These are phyloP conservation scores for Diabrotica virgifera DNA, from an alignment of 1,140 invertebrate species.

Conservation along the genomic window DNA sequence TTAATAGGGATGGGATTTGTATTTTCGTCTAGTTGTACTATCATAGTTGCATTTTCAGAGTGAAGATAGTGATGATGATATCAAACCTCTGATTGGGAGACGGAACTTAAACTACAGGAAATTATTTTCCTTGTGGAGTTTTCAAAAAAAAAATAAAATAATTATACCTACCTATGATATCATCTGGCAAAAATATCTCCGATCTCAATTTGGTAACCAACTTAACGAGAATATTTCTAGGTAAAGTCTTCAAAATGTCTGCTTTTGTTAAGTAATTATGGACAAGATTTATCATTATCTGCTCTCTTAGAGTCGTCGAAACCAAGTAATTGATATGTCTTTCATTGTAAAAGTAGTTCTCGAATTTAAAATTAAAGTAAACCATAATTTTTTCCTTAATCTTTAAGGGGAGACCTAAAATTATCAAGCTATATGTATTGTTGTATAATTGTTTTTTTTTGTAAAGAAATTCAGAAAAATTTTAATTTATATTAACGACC, in stretches of 20 bases:
- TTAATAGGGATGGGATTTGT: too few species aligned
- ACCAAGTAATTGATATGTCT: neutral
- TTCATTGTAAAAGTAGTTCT: neutral
- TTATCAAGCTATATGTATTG: too few species aligned
- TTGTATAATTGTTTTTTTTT: too few species aligned
- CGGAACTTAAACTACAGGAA: too few species aligned
- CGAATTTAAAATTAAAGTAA: neutral
- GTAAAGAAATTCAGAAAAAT: too few species aligned
- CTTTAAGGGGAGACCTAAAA: neutral
- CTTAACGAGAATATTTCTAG: slow-evolving; percentile 27
- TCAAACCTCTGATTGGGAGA: too few species aligned
- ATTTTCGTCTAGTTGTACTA: too few species aligned
- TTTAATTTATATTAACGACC: too few species aligned
- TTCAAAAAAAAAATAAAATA: too few species aligned
- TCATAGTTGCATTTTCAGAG: too few species aligned
- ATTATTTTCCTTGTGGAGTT: too few species aligned
- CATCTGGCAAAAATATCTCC: slow-evolving; percentile 38
- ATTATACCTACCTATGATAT: slow-evolving; percentile 40
- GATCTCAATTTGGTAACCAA: slow-evolving; percentile 32
- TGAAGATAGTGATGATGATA: too few species aligned
- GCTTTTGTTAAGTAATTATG: slow-evolving; percentile 32
- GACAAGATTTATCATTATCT: slow-evolving; percentile 32
- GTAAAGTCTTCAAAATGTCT: slow-evolving; percentile 35
- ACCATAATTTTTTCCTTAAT: neutral
- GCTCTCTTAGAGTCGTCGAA: slow-evolving; percentile 25